Base-by-base conservation (phyloP, 2,113 vertebrate genomes). In the Oncorhynchus kisutch region DNA sequence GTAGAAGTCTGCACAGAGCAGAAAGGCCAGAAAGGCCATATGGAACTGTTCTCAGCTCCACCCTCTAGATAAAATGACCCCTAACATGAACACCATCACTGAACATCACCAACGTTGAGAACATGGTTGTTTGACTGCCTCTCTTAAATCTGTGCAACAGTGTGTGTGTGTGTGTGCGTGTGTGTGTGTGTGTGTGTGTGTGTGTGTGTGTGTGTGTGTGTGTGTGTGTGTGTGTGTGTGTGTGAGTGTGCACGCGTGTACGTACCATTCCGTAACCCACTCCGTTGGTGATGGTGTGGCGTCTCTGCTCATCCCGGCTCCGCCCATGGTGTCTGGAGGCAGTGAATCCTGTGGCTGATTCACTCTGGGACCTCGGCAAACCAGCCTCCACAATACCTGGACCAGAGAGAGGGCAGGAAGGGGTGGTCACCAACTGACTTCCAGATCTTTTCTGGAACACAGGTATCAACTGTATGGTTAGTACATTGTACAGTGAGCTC, bases 281-380 rank as follows among this genome's bases (percentile, higher is more conserved):
- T 0, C 97, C 96, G 0, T 87, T 96, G 82, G 96, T 93, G 87
- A 99, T 96, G 72, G 98, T 99, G 80, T 99, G 97, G n/a, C 98
- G 91, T 48, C 97, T 91, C 71, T 94, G 95, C 1, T 96, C 95
- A 0, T 94, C 93, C 4, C 93, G 93, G 31, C 88, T 90, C 8
- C 94, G 88, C 78, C 90, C 88, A 51, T 94, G 94, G 20, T 92
- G 87, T 64, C 89, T 91, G 69, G 87, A 54, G 0, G 86, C 91
- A 2, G 77, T 79, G 45, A 92, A 67, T 6, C 91, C 94, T 0
- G 88, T 83, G 0, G 87, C 83, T 14, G 87, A 89, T 72, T 95
- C 95, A 11, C 91, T 95, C 75, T 93, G 93, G 31, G 90, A 92
- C 66, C 93, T 92, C 0, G 91, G 93, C 67, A 93, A 79, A 81